phyloP scores from a whole-genome alignment of 2,888 invertebrate species.

The Dilophus febrilis region DNA sequence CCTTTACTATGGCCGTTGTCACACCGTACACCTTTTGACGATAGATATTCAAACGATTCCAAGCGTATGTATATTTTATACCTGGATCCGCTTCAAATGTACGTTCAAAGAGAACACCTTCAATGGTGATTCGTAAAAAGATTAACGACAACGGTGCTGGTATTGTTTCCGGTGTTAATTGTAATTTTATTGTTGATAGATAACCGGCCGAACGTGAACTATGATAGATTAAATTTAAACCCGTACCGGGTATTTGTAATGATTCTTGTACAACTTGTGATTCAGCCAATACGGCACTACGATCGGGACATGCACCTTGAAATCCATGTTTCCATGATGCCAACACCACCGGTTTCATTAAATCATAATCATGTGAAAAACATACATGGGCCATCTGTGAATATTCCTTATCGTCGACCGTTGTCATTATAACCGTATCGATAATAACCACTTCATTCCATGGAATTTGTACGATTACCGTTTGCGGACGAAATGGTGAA shows the following conservation, averaged over 20 bases:
- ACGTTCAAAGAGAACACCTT: slow-evolving; percentile 85
- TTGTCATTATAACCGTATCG: slow-evolving; percentile 67
- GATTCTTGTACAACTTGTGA: slow-evolving; percentile 93
- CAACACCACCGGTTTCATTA: slow-evolving; percentile 82
- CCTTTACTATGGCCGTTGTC: slow-evolving; percentile 84
- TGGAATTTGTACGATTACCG: slow-evolving; percentile 78
- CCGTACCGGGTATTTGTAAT: slow-evolving; percentile 83
- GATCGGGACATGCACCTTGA: slow-evolving; percentile 86
- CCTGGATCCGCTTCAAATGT: slow-evolving; percentile 91
- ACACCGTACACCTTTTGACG: slow-evolving; percentile 93
- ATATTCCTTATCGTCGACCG: slow-evolving; percentile 58
- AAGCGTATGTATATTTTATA: slow-evolving; percentile 92
- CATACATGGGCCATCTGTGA: slow-evolving; percentile 58
- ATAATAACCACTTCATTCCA: slow-evolving; percentile 98
- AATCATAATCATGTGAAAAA: slow-evolving; percentile 74
- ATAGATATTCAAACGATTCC: slow-evolving; percentile 94
- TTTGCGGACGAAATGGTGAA: slow-evolving; percentile 75
- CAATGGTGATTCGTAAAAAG: slow-evolving; percentile 81
- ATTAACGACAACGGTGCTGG: slow-evolving; percentile 71
- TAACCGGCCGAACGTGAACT: slow-evolving; percentile 89
- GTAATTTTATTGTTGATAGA: slow-evolving; percentile 78
- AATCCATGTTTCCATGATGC: slow-evolving; percentile 92
- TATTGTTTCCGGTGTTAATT: slow-evolving; percentile 71
- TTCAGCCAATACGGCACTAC: slow-evolving; percentile 76
- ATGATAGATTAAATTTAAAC: slow-evolving; percentile 90